These are phyloP conservation scores for Okapia johnstoni DNA, from an alignment of 2,113 vertebrate species.

Conservation along the genomic window DNA sequence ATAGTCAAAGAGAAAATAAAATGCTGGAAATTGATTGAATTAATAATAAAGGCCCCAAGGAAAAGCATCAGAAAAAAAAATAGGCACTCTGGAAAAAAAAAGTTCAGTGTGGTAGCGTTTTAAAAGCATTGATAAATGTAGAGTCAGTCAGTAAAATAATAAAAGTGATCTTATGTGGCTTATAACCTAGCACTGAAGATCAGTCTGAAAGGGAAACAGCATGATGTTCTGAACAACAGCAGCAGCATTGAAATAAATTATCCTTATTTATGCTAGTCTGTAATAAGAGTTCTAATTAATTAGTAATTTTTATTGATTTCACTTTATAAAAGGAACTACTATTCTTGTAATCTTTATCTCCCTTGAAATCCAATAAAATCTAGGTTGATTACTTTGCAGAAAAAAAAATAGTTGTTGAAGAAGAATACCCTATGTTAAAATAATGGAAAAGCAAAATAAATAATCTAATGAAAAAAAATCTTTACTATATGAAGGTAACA, in stretches of 20 bases:
- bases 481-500: not conserved
- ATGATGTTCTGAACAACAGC: not conserved
- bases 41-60: not conserved
- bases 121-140: not conserved
- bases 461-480: not conserved
- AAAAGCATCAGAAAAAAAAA: not conserved
- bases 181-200: not conserved
- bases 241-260: not conserved
- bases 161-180: not conserved
- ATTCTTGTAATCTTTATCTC: not conserved
- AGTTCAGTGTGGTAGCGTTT: not conserved
- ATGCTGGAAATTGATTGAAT: not conserved
- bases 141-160: not conserved
- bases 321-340: not conserved
- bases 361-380: not conserved
- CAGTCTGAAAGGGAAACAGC: not conserved
- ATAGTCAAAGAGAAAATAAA: not conserved
- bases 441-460: not conserved
- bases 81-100: not conserved
- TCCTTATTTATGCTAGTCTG: not conserved
- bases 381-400: not conserved
- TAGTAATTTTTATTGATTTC: conserved; percentile 32
- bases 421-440: not conserved
- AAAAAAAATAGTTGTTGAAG: not conserved
- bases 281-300: conserved; percentile 24